A percentile compares a stretch with the other conserved stretches of the same genome.
phyloP scores from a whole-genome alignment of 1,140 invertebrate genomes.

The Sminthurinus signatus region DNA sequence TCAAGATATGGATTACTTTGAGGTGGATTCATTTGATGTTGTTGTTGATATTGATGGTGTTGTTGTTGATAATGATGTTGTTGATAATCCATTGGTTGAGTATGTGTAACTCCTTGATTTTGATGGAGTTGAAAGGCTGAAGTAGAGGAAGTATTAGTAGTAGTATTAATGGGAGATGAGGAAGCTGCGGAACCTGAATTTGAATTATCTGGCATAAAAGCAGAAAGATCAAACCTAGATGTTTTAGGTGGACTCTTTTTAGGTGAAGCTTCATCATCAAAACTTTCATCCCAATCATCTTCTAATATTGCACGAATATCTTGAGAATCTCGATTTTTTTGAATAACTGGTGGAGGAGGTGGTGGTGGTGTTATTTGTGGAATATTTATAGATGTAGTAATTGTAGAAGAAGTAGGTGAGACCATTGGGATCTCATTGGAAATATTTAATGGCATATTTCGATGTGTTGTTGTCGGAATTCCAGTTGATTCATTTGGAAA shows the following conservation, averaged over 20 bases:
- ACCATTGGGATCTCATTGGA: neutral
- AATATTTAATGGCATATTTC: too few species aligned
- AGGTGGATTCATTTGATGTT: neutral
- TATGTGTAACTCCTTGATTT: neutral
- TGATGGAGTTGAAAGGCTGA: neutral
- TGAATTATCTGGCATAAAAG: conserved; percentile 22
- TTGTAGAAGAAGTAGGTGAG: too few species aligned
- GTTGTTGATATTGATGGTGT: conserved; percentile 11
- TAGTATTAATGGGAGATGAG: neutral
- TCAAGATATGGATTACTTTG: neutral
- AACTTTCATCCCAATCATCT: conserved; percentile 40
- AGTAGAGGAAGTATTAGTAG: too few species aligned
- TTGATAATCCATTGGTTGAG: conserved; percentile 5
- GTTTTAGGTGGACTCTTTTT: conserved; percentile 30
- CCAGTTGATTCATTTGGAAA: neutral
- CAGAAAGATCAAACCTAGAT: conserved; percentile 36
- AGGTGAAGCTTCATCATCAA: conserved; percentile 36
- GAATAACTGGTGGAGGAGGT: neutral
- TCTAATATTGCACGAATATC: conserved; percentile 41
- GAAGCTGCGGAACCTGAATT: neutral
- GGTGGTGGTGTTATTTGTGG: neutral
- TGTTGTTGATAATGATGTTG: conserved; percentile 5
- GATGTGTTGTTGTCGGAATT: too few species aligned
- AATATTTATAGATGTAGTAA: too few species aligned
- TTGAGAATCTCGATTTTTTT: conserved; percentile 5